Percentiles rank a stretch among this genome's conserved stretches.
These are phyloP conservation scores for Ctenopoma multispine DNA, from an alignment of 2,797 vertebrate species.

Conservation along the genomic window DNA sequence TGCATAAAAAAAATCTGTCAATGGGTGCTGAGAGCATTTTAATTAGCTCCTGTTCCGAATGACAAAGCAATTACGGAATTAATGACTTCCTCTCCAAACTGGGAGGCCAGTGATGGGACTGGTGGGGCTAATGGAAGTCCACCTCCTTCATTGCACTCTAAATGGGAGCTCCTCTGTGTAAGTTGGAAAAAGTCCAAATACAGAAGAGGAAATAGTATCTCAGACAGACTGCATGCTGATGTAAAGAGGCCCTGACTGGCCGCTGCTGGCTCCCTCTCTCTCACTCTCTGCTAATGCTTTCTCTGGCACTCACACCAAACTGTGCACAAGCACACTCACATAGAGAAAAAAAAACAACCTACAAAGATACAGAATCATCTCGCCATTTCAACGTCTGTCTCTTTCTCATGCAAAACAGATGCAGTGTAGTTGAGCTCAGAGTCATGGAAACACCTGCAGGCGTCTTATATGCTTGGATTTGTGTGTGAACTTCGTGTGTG, in stretches of 20 bases:
- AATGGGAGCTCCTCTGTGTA: constrained; percentile 36
- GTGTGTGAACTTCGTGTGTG: constrained; percentile 2
- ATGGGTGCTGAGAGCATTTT: constrained; percentile 74
- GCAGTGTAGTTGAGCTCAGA: constrained; percentile 48
- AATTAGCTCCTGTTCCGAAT: constrained; percentile 76
- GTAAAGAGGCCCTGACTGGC: constrained; percentile 61
- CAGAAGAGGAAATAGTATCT: constrained; percentile 47
- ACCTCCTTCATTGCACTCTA: constrained; percentile 40
- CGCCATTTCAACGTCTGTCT: constrained; percentile 43
- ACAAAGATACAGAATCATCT: constrained; percentile 43
- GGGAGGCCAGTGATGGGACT: constrained; percentile 51
- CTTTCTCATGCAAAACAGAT: constrained; percentile 70
- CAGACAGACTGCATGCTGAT: constrained; percentile 61
- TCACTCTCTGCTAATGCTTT: constrained; percentile 60
- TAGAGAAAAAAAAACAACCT: constrained; percentile 15
- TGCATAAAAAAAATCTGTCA: constrained; percentile 57
- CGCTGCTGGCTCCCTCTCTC: constrained; percentile 51
- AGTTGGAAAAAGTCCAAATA: constrained; percentile 63
- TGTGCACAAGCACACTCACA: constrained; percentile 31
- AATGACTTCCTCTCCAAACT: constrained; percentile 69
- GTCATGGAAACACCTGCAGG: constrained; percentile 65
- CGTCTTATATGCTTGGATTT: constrained; percentile 41
- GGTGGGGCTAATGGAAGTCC: constrained; percentile 57
- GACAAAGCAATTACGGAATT: constrained; percentile 77
- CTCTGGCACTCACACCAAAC: constrained; percentile 52